Percentiles rank a stretch among this genome's conserved stretches.
These are phyloP conservation scores for Aleadryas rufinucha DNA, from an alignment of 2,113 vertebrate species.

Conservation along the genomic window DNA sequence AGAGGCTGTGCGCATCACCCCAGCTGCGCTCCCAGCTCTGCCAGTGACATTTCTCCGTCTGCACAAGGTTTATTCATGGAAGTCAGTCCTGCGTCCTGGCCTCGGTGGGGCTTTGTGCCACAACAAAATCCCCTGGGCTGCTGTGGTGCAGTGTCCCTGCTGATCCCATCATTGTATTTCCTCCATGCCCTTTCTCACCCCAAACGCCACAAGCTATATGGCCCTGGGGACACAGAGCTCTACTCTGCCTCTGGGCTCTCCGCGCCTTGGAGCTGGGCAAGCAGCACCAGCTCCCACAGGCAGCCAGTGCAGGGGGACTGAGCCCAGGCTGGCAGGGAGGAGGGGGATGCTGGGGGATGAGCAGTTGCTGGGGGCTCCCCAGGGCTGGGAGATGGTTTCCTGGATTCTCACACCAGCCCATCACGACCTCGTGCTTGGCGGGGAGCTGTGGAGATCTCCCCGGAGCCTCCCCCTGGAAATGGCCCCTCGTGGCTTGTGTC, in stretches of 20 bases:
- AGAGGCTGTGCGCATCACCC: not conserved
- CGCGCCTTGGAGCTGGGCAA: not conserved
- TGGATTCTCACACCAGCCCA: not conserved
- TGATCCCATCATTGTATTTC: not conserved
- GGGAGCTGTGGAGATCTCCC: not conserved
- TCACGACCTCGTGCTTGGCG: fast-evolving
- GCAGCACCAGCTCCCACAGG: not conserved
- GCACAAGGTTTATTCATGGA: not conserved
- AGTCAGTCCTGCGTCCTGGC: not conserved
- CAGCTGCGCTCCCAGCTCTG: fast-evolving
- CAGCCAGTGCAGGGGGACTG: not conserved
- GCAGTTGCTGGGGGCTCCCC: not conserved
- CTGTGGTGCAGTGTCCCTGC: not conserved
- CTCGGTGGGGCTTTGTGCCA: not conserved
- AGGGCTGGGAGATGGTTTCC: not conserved
- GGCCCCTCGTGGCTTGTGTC: fast-evolving
- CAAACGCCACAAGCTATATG: fast-evolving
- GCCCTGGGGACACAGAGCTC: not conserved
- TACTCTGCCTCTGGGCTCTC: not conserved
- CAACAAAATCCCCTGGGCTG: not conserved
- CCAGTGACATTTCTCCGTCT: not conserved
- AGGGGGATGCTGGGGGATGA: not conserved
- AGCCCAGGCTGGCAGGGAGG: not conserved
- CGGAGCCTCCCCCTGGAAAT: not conserved
- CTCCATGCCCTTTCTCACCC: not conserved